Evolutionary conservation across 2,888 invertebrate genomes (phyloP), one percentile per base, ranked within the genome.

Genomic region (Sphaerophoria taeniata): DNA sequence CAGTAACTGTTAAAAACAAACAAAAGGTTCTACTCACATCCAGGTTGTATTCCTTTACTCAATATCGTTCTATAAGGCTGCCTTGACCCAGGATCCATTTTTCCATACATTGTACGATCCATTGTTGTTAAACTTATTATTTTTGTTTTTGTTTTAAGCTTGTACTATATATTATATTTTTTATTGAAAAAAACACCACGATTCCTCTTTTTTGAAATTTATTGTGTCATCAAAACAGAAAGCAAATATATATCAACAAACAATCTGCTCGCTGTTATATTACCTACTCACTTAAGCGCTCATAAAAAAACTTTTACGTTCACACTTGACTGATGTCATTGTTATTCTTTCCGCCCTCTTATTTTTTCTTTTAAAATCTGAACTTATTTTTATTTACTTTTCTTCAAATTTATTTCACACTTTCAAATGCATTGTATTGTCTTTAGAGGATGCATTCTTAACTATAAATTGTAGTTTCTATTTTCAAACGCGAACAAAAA

Each of bases 21-120:
- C 49, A 65, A 9, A 43, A 9, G 6, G 9, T 70, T 11, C 47
- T 90, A 96, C 97, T 97, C 94, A 97, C 97, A 97, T 93, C 96
- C 97, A 89, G 97, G 97, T 89, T 95, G 95, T 88, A 96, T 96
- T 90, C 96, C 96, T 93, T 96, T 96, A 93, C 95, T 94, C 92
- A 94, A 96, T 91, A 96, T 94, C 92, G 97, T 96, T 92, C 96
- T 95, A 92, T 96, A 97, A 70, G 97, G 97, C 90, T 96, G 96
- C 92, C 97, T 95, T 90, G 95, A 96, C 89, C 96, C 96, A 72
- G 96, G 97, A 91, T 95, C 95, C 90, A 96, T 94, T 93, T 97
- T 97, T 88, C 97, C 97, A 92, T 97, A 97, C 96, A 97, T 97
- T 92, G 96, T 96, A 91, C 97, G 94, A 94, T 97, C 97, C 97